These are phyloP conservation scores for Muraenolepis orangiensis DNA, from an alignment of 2,797 vertebrate genomes.

Conservation along the genomic window DNA sequence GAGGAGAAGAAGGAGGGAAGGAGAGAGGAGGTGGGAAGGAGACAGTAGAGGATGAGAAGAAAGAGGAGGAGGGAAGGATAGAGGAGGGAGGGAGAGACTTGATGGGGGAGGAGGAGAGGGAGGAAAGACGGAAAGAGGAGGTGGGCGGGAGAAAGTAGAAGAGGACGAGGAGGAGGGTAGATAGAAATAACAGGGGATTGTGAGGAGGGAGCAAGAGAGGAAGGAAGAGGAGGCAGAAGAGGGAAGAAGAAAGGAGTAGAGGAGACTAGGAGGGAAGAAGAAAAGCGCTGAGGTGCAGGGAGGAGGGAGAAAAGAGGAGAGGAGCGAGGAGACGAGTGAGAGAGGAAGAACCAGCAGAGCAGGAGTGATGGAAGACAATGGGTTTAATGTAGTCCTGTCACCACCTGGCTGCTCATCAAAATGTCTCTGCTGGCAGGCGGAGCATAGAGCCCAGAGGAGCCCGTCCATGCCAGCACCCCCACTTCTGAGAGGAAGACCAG, in stretches of 20 bases:
- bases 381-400: conserved; percentile 73
- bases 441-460: conserved; percentile 59
- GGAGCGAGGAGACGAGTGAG: conserved; percentile 16
- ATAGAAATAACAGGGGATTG: too few species aligned
- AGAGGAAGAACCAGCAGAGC: conserved; percentile 9
- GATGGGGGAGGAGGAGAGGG: background rate
- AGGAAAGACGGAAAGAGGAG: too few species aligned
- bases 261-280: background rate
- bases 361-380: conserved; percentile 28
- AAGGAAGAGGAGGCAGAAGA: background rate
- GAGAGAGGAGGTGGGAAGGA: too few species aligned
- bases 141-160: too few species aligned
- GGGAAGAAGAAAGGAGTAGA: background rate
- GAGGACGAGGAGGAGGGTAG: background rate
- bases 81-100: background rate
- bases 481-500: conserved; percentile 58
- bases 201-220: background rate
- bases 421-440: conserved; percentile 67
- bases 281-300: background rate
- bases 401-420: conserved; percentile 73
- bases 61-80: background rate
- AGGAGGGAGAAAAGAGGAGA: too few species aligned
- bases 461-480: conserved; percentile 44
- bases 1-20: too few species aligned
- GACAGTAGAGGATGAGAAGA: too few species aligned